phyloP scores from a whole-genome alignment of 2,797 vertebrate species.

The Myotis findleyi region DNA sequence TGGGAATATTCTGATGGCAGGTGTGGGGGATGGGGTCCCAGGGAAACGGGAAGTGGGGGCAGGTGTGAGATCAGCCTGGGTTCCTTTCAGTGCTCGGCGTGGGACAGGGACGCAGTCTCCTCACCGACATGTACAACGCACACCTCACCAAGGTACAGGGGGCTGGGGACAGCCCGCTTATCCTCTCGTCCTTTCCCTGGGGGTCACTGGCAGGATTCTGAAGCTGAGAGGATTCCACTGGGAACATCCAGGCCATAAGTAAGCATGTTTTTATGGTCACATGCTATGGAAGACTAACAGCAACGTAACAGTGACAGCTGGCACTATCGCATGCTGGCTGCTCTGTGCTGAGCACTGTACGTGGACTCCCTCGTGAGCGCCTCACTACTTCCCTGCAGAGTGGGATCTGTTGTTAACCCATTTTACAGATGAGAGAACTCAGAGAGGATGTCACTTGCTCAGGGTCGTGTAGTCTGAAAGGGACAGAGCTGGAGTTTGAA shows the following conservation, averaged over 20 bases:
- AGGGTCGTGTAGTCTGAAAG: background rate
- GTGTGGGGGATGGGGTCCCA: background rate
- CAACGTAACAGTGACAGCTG: fast-evolving
- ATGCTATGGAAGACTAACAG: background rate
- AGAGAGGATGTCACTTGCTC: background rate
- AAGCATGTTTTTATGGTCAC: background rate
- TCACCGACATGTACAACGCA: conserved; percentile 89
- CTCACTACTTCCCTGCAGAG: background rate
- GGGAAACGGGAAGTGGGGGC: background rate
- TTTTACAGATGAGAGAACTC: background rate
- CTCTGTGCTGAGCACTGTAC: fast-evolving
- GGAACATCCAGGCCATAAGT: background rate
- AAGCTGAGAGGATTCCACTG: background rate
- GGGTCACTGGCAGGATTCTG: background rate
- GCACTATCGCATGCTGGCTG: fast-evolving
- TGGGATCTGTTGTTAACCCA: background rate
- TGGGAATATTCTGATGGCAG: background rate
- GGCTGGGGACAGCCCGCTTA: background rate
- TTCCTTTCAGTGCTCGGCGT: conserved; percentile 92
- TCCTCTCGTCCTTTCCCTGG: background rate
- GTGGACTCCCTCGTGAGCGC: fast-evolving
- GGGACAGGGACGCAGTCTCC: conserved; percentile 89
- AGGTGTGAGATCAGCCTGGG: background rate
- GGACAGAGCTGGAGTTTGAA: conserved; percentile 23
- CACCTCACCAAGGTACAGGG: conserved; percentile 92